Conservation (phyloP, 2,797 vertebrate genomes). For the Pelochelys cantorii region DNA sequence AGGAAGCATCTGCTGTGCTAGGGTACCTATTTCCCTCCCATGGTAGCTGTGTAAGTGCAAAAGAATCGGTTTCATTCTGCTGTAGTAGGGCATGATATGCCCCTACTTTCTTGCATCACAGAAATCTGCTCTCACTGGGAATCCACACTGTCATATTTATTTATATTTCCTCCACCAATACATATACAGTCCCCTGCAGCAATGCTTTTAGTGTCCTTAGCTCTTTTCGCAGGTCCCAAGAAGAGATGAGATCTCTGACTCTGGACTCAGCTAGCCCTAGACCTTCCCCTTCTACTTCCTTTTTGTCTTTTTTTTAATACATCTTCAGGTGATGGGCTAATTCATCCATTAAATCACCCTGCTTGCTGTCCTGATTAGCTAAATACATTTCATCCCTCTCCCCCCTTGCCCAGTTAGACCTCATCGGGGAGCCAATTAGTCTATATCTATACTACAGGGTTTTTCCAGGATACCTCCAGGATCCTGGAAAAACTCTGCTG, state of each 20-base stretch:
- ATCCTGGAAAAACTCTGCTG: no score
- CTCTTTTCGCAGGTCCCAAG: not conserved
- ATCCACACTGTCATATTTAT: not conserved
- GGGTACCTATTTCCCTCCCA: not conserved
- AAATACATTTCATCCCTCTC: not conserved
- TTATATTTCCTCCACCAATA: not conserved
- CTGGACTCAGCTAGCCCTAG: not conserved
- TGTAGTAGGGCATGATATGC: not conserved
- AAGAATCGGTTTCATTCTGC: not conserved
- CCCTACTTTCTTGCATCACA: not conserved
- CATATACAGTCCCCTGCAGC: not conserved
- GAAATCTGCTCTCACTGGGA: not conserved
- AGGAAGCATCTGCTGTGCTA: constrained; percentile 39
- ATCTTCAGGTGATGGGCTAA: not conserved
- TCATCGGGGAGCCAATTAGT: not conserved
- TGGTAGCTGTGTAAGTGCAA: rapidly evolving
- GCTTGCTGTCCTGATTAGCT: not conserved
- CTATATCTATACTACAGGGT: no score
- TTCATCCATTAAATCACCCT: not conserved
- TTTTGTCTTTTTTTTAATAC: not conserved
- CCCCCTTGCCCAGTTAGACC: not conserved
- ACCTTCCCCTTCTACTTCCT: not conserved
- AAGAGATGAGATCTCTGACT: not conserved
- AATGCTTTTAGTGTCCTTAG: not conserved
- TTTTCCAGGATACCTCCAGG: no score